A percentile compares a stretch with the other conserved stretches of the same genome.
Evolutionary conservation across 2,797 vertebrate genomes (phyloP).

Genomic region (Manis crassicaudata): DNA sequence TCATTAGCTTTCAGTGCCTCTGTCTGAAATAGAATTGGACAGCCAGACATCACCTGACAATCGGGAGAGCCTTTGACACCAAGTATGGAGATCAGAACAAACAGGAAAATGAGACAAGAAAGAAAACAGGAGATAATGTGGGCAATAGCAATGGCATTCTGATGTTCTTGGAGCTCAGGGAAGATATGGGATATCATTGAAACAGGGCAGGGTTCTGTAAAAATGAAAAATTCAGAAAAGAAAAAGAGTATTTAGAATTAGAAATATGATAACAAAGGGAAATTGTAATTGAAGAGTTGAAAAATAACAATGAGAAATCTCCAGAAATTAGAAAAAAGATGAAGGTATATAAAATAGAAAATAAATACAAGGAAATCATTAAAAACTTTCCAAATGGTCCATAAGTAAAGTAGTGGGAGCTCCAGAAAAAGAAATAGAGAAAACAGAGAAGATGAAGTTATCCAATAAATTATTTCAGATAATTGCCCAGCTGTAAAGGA

Average conservation of each 20-base stretch:
- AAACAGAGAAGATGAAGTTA: background rate
- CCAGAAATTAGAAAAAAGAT: background rate
- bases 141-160: background rate
- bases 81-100: background rate
- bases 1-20: background rate
- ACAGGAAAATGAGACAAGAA: background rate
- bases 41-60: background rate
- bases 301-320: background rate
- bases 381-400: background rate
- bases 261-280: background rate
- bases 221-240: background rate
- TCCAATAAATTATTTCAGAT: background rate
- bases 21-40: background rate
- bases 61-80: background rate
- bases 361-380: background rate
- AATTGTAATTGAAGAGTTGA: background rate
- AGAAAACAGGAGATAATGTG: background rate
- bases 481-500: background rate
- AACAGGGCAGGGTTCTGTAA: background rate
- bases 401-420: background rate
- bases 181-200: background rate
- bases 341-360: background rate
- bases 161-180: background rate
- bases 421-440: background rate
- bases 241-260: background rate